Conservation (phyloP, 2,888 invertebrate species). For the Ormyrus nitidulus region DNA sequence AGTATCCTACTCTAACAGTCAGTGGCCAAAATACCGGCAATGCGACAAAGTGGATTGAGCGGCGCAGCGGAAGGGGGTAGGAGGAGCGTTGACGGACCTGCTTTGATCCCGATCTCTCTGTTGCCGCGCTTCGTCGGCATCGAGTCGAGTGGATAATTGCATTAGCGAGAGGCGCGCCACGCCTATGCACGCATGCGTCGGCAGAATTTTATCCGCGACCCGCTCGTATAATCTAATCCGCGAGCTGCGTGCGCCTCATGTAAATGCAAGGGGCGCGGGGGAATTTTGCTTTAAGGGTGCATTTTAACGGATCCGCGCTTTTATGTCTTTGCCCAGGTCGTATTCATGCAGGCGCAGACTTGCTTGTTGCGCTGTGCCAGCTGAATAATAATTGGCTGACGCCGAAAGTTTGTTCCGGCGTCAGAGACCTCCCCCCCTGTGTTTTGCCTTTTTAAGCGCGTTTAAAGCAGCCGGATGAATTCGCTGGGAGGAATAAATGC, state of each 20-base stretch:
- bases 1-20: too few relatives aligned
- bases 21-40: not conserved
- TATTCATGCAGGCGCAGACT: conserved; percentile 2
- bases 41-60: not conserved
- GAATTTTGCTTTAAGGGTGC: conserved; percentile 21
- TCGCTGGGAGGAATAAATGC: too few relatives aligned
- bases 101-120: conserved; percentile 35
- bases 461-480: too few relatives aligned
- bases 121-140: conserved; percentile 9
- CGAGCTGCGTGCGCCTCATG: not conserved
- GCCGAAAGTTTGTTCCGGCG: not conserved
- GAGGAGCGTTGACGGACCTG: too few relatives aligned
- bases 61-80: too few relatives aligned
- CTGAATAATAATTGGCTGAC: conserved; percentile 36
- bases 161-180: not conserved
- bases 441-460: not conserved
- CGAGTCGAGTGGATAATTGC: conserved; percentile 44
- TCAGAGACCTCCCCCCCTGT: not conserved
- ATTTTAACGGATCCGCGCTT: conserved; percentile 37
- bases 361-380: conserved; percentile 16
- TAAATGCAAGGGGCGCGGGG: not conserved
- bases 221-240: conserved; percentile 16
- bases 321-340: not conserved
- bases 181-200: not conserved
- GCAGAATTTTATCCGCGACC: conserved; percentile 35